Percentiles rank a stretch among this genome's conserved stretches.
phyloP scores from a whole-genome alignment of 2,113 vertebrate genomes.

The Microcebus tavaratra region DNA sequence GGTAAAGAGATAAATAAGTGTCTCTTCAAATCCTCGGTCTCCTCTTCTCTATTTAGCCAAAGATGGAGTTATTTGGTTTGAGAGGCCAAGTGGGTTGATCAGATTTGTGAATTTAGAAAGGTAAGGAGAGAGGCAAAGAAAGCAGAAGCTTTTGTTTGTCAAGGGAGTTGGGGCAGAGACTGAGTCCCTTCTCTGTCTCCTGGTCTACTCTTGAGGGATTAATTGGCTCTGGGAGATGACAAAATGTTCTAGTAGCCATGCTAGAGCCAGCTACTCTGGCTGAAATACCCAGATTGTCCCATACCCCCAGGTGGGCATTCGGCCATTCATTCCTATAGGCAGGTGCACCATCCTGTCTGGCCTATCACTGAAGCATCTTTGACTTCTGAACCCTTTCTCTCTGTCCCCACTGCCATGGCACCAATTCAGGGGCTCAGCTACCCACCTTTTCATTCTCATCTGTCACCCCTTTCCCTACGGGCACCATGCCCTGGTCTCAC shows the following conservation, averaged over 20 bases:
- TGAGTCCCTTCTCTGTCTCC: background rate
- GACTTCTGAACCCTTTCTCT: background rate
- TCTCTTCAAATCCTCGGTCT: slow-evolving; percentile 85
- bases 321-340: background rate
- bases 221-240: background rate
- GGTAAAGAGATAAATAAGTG: slow-evolving; percentile 89
- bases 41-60: slow-evolving; percentile 76
- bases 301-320: background rate
- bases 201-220: background rate
- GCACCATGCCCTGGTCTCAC: background rate
- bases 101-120: slow-evolving; percentile 56
- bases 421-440: background rate
- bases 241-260: background rate
- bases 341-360: too few species aligned
- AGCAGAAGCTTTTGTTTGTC: background rate
- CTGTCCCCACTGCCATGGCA: too few species aligned
- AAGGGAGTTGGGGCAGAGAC: background rate
- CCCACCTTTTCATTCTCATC: background rate
- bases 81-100: slow-evolving; percentile 38
- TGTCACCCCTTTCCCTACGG: background rate
- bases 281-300: background rate
- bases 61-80: slow-evolving; percentile 72
- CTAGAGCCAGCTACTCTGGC: background rate
- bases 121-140: background rate
- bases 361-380: background rate